A percentile compares a stretch with the other conserved stretches of the same genome.
Conservation (phyloP, 1,140 invertebrate species). For the Diabrotica virgifera region DNA sequence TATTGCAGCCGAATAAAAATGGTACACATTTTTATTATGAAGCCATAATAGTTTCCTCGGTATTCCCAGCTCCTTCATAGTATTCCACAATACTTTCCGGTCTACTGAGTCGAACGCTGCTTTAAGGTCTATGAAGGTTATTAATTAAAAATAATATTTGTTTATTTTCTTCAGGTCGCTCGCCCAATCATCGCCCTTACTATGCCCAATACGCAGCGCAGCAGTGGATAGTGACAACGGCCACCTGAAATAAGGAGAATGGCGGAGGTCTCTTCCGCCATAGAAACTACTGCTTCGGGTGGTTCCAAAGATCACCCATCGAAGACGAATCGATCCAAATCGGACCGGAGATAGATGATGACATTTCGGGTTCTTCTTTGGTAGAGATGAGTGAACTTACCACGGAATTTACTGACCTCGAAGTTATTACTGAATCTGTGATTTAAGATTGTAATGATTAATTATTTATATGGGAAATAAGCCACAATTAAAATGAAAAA, state of each 20-base stretch:
- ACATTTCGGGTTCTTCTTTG: slow-evolving; percentile 38
- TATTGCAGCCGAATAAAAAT: no score
- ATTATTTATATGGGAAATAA: no score
- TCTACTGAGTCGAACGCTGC: no score
- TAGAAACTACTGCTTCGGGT: no score
- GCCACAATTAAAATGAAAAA: no score
- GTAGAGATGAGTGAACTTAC: slow-evolving; percentile 34
- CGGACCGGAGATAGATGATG: slow-evolving; percentile 17
- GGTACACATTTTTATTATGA: no score
- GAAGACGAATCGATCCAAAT: not conserved
- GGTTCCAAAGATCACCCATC: not conserved
- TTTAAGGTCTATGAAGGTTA: no score
- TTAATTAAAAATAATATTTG: no score
- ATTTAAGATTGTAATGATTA: slow-evolving; percentile 20
- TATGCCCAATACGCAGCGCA: slow-evolving; percentile 34
- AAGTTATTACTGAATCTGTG: slow-evolving; percentile 31
- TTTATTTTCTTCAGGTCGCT: slow-evolving; percentile 4
- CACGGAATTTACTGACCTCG: slow-evolving; percentile 35
- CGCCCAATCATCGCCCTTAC: slow-evolving; percentile 26
- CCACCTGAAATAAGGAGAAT: slow-evolving; percentile 35
- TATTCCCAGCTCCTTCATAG: no score
- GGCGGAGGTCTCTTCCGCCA: slow-evolving; percentile 18
- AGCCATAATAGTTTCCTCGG: no score
- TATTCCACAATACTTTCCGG: no score
- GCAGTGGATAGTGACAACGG: slow-evolving; percentile 42